phyloP scores from a whole-genome alignment of 2,797 vertebrate species.

The Spheniscus humboldti region DNA sequence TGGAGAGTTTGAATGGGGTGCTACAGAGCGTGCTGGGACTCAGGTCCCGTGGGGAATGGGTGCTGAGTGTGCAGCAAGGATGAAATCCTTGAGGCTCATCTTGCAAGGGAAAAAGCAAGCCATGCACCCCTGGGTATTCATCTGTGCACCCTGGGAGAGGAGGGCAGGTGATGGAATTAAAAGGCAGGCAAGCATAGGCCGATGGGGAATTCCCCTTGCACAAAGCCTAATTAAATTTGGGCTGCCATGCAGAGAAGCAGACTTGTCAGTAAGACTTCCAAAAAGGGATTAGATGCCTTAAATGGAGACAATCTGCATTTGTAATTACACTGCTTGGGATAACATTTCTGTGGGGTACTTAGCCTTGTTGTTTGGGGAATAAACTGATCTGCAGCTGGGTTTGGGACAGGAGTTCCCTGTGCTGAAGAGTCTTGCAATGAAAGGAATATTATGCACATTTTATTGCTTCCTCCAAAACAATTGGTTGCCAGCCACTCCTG shows the following conservation, averaged over 20 bases:
- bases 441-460: not conserved
- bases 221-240: conserved; percentile 11
- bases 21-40: accelerated
- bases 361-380: not conserved
- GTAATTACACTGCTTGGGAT: not conserved
- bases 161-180: not conserved
- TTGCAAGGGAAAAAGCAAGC: not conserved
- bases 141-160: not conserved
- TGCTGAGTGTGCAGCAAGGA: not conserved
- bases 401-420: not conserved
- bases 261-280: conserved; percentile 1
- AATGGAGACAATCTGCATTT: conserved; percentile 6
- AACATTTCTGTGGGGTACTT: not conserved
- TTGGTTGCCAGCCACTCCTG: not conserved
- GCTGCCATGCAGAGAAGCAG: not conserved
- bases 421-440: not conserved
- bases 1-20: not conserved
- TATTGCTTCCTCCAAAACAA: not conserved
- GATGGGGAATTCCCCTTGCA: not conserved
- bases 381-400: not conserved
- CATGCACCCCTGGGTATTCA: not conserved
- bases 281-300: conserved; percentile 1
- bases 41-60: accelerated
- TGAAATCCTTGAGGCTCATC: not conserved
- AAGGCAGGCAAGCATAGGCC: not conserved